A percentile compares a stretch with the other conserved stretches of the same genome.
These are phyloP conservation scores for Drosophila bocqueti DNA, from an alignment of 1,140 invertebrate genomes.

Conservation along the genomic window DNA sequence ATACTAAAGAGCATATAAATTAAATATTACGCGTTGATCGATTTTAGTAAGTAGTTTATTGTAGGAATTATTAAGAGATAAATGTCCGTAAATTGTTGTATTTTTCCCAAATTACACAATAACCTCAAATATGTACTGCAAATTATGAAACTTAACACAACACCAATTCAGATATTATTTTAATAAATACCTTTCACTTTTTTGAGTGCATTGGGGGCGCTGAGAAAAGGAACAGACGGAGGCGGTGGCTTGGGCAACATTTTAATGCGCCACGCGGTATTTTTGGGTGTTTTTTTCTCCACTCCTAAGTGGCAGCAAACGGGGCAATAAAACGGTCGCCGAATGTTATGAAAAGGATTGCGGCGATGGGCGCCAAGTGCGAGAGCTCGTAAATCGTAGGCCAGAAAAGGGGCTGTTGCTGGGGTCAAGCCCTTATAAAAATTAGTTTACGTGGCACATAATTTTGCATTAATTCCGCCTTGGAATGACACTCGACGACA, in stretches of 20 bases:
- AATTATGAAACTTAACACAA: no score
- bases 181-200: background rate
- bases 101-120: no score
- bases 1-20: no score
- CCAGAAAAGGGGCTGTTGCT: constrained; percentile 3
- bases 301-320: constrained; percentile 64
- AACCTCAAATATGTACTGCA: no score
- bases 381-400: constrained; percentile 71
- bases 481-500: constrained; percentile 44
- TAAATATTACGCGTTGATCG: no score
- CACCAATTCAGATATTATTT: background rate
- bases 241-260: constrained; percentile 52
- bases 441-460: constrained; percentile 80
- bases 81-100: no score
- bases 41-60: no score
- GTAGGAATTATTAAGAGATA: no score
- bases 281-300: constrained; percentile 28
- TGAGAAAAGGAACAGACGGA: background rate
- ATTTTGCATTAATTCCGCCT: constrained; percentile 78
- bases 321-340: constrained; percentile 75
- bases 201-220: background rate
- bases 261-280: constrained; percentile 71
- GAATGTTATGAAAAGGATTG: constrained; percentile 78
- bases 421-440: constrained; percentile 47
- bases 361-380: constrained; percentile 46